phyloP scores from a whole-genome alignment of 1,140 invertebrate genomes.

The Zaprionus africanus region DNA sequence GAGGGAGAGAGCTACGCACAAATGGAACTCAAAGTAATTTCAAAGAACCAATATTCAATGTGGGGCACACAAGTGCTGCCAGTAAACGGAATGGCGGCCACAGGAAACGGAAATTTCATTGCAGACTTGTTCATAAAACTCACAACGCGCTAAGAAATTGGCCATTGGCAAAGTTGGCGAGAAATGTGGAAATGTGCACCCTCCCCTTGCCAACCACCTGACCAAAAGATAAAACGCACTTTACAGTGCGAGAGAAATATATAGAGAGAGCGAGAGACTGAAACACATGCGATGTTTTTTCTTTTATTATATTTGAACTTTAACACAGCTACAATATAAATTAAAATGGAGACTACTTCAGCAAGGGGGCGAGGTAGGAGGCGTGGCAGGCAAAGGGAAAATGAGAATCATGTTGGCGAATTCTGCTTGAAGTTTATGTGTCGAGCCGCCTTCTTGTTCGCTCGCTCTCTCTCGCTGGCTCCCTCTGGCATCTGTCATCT shows the following conservation, averaged over 20 bases:
- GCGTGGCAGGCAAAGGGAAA: background rate
- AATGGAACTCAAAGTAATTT: conserved; percentile 19
- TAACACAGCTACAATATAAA: conserved; percentile 80
- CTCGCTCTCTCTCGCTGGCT: conserved; percentile 5
- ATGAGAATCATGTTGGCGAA: conserved; percentile 10
- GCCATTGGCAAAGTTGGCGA: conserved; percentile 45
- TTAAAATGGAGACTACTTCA: conserved; percentile 74
- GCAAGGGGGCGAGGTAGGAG: background rate
- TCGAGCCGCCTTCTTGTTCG: background rate
- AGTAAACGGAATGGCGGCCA: conserved; percentile 55
- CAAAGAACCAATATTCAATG: conserved; percentile 18
- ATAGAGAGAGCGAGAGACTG: background rate
- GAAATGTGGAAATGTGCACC: conserved; percentile 11
- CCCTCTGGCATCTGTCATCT: conserved; percentile 57
- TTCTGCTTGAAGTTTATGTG: conserved; percentile 62
- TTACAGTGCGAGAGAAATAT: conserved; percentile 35
- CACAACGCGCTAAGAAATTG: conserved; percentile 50
- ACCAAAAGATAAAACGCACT: conserved; percentile 78
- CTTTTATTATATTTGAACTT: conserved; percentile 79
- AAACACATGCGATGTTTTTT: conserved; percentile 57
- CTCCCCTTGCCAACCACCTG: conserved; percentile 36
- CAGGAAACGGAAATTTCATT: conserved; percentile 53
- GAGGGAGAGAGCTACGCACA: background rate
- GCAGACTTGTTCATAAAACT: conserved; percentile 51
- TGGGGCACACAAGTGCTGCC: conserved; percentile 9